Evolutionary conservation across 2,113 vertebrate genomes (phyloP), one percentile per base, ranked within the genome.

Genomic region (Orientallactaga bullata): DNA sequence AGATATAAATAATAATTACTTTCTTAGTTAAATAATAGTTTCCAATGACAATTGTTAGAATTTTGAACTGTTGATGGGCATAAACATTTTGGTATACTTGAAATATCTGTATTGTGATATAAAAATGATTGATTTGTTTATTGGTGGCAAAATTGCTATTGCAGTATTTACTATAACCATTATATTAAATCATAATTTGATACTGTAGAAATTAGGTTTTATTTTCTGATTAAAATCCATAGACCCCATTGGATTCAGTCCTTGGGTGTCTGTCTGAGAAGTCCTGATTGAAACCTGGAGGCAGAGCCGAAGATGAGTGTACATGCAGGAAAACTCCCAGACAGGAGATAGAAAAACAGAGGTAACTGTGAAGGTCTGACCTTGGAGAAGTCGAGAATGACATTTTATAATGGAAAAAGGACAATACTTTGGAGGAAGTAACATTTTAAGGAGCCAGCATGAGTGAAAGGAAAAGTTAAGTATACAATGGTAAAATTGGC

Each of bases 61-160:
- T n/a, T 71, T 65, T 65, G 61, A 85, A 60, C 42, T 55, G 26
- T 0, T 24, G 16, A n/a, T 73, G 7, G 26, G 10, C 18, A 79
- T n/a, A 73, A 80, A 35, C 32, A 30, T 73, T 88, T 61, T 51
- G 26, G 73, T n/a, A 73, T 51, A 69, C 28, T 32, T 73, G 24
- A 84, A 79, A 69, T 3, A 51, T 10, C 15, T 16, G 2, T 58
- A 51, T 47, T 73, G 37, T 61, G 60, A 76, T 32, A 28, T 18
- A 81, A 92, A 93, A 74, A 63, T n/a, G 55, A 37, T 2, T 26
- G 23, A 55, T 55, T 85, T 81, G n/a, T 89, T 71, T 90, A 60
- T 32, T 35, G 65, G 42, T 30, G 47, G 5, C 66, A 65, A 90
- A 84, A 83, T 63, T 17, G 55, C 42, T 79, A 7, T 21, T 61